Base-by-base conservation (phyloP, 2,888 invertebrate species). In the Eristalinus aeneus region DNA sequence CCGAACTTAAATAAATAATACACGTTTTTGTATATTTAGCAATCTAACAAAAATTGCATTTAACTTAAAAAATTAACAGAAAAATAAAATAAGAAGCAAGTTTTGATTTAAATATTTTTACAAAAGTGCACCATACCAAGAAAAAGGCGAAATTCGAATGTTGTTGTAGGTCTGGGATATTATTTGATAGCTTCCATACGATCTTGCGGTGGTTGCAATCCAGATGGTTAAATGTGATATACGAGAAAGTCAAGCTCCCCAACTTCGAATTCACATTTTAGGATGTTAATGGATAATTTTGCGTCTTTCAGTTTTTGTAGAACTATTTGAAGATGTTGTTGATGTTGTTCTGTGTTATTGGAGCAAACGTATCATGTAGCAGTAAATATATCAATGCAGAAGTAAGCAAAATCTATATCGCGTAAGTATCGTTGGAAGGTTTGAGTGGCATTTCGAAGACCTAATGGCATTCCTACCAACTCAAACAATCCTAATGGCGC, bases 221-320 rank as follows among this genome's bases (percentile, higher is more conserved):
- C 61, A 16, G 61, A 32, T 61, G 34, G 32, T 31, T n/a, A 68
- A 31, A 76, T 76, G 22, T 34, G 20, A 68, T 68, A 54, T 34
- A 67, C 39, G 11, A 75, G 34, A n/a, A 76, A 76, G 23, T 72
- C 54, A 9, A 65, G 22, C 61, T 64, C 65, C 32, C 11, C 3
- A 10, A 73, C 67, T 1, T 76, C 88, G 56, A 89, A 88, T 16
- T 11, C 12, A 16, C 23, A 8, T 56, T 73, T 22, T 65, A 65
- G 39, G 32, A 86, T 78, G 23, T 81, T 90, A 22, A 90, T 88
- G 0, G 79, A 63, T 2, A 90, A 27, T 10, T 88, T n/a, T n/a
- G n/a, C n/a, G n/a, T 88, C 56, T 16, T 74, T 63, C 0, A 91
- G 71, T 61, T 88, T 79, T 68, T 84, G n/a, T n/a, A n/a, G n/a